These are phyloP conservation scores for Oophaga sylvatica DNA, from an alignment of 2,797 vertebrate genomes.

Conservation along the genomic window DNA sequence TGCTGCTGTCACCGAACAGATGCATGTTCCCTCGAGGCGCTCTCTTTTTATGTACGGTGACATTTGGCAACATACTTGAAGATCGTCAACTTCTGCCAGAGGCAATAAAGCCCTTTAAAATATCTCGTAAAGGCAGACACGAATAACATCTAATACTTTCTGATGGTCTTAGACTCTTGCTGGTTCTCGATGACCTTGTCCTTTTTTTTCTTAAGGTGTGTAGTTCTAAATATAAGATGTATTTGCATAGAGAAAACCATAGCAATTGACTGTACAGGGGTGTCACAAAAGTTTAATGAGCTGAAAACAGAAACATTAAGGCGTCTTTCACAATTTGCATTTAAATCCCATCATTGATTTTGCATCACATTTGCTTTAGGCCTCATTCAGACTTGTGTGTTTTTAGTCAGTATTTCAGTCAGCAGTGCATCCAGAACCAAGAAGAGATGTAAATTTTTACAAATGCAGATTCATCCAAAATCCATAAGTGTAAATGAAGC, in stretches of 20 bases:
- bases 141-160: background rate
- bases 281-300: too few species aligned
- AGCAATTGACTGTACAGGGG: background rate
- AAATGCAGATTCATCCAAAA: too few species aligned
- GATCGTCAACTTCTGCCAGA: slow-evolving; percentile 29
- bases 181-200: slow-evolving; percentile 41
- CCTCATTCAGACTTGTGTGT: too few species aligned
- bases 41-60: slow-evolving; percentile 45
- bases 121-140: background rate
- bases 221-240: background rate
- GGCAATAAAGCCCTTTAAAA: slow-evolving; percentile 45
- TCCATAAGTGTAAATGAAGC: too few species aligned
- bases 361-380: too few species aligned
- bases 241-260: background rate
- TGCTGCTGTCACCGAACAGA: slow-evolving; percentile 48
- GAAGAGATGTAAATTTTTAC: too few species aligned
- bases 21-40: slow-evolving; percentile 43
- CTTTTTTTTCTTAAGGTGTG: background rate
- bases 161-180: background rate
- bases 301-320: too few species aligned
- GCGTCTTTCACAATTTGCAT: too few species aligned
- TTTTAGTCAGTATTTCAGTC: too few species aligned
- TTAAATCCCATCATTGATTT: too few species aligned
- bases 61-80: slow-evolving; percentile 47
- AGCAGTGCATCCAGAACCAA: too few species aligned